Evolutionary conservation across 2,113 vertebrate genomes (phyloP).

Genomic region (Chunga burmeisteri): DNA sequence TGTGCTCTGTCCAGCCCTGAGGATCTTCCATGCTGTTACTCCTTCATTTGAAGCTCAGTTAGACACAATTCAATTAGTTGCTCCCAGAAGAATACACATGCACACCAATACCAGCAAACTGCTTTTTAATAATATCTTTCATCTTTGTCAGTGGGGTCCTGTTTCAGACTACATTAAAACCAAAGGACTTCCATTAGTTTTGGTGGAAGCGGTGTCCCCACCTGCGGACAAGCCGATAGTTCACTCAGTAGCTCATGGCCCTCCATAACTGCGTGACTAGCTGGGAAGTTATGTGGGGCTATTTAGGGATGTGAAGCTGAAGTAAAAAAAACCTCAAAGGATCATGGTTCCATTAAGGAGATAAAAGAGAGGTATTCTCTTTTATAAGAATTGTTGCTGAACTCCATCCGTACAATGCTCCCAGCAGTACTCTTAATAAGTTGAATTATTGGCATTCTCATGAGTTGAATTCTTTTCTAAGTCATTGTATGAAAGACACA

Average conservation of each 20-base stretch:
- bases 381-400: not conserved
- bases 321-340: not conserved
- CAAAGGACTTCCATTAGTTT: not conserved
- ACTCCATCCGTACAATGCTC: not conserved
- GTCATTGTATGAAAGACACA: not conserved
- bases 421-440: not conserved
- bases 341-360: not conserved
- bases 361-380: not conserved
- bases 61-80: not conserved
- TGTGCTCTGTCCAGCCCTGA: not conserved
- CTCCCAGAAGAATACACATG: not conserved
- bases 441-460: not conserved
- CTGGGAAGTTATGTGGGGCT: not conserved
- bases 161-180: not conserved
- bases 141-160: not conserved
- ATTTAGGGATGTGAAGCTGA: not conserved
- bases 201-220: not conserved
- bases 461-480: not conserved
- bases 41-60: not conserved
- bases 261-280: not conserved
- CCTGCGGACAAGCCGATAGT: not conserved
- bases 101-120: not conserved
- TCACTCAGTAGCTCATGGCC: not conserved
- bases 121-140: not conserved
- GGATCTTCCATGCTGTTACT: not conserved